Conservation (phyloP, 2,113 vertebrate species). For the Oxyura jamaicensis region DNA sequence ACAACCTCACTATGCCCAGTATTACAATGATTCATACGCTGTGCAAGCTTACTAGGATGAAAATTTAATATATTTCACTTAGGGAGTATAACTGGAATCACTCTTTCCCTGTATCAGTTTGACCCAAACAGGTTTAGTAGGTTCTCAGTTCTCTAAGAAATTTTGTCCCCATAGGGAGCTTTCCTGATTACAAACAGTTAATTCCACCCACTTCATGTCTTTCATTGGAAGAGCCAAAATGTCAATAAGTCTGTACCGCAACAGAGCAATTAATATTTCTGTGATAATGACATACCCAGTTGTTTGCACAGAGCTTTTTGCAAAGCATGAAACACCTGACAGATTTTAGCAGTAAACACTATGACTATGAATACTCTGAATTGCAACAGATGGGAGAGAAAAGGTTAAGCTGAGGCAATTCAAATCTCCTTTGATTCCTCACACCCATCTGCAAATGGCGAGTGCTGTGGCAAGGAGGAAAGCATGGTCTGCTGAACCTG, state of each 20-base stretch:
- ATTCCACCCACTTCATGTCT: not conserved
- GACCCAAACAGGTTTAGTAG: not conserved
- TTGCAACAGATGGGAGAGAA: not conserved
- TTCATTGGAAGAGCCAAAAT: not conserved
- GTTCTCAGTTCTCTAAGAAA: not conserved
- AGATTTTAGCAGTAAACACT: not conserved
- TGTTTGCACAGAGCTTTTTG: not conserved
- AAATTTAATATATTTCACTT: not conserved
- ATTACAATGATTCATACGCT: not conserved
- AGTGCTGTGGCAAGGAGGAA: not conserved
- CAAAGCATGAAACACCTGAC: not conserved
- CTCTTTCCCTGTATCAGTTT: not conserved
- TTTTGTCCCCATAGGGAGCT: not conserved
- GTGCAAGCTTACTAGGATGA: not conserved
- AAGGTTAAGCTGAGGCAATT: not conserved
- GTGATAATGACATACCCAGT: not conserved
- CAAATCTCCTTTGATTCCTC: not conserved
- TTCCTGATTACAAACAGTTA: not conserved
- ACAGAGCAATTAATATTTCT: not conserved
- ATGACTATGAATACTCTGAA: not conserved
- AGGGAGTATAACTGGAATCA: not conserved
- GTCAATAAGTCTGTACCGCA: not conserved
- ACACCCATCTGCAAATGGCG: not conserved
- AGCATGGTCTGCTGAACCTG: not conserved
- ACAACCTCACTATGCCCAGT: fast-evolving